Evolutionary conservation across 2,888 invertebrate species (phyloP), one percentile per base, ranked within the genome.

Genomic region (Erynnis tages): DNA sequence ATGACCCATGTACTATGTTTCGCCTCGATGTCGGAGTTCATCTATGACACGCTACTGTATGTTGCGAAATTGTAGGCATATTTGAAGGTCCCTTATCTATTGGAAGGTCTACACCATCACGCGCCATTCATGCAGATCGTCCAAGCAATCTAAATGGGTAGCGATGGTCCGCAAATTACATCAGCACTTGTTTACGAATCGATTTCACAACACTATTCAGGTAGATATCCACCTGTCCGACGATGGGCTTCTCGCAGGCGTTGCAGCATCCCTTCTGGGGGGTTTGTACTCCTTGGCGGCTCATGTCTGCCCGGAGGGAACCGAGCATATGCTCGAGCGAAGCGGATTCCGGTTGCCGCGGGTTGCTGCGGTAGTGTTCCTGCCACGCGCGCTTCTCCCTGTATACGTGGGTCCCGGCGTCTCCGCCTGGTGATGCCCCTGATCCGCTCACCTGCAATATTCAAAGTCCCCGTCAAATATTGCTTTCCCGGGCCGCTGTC

Each of bases 191-290:
- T 45, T 35, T 35, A 27, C 35, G 38, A 29, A 19, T 38, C 25
- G 38, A 29, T 30, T 40, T 32, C 48, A 48, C 40, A 30, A 40
- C 47, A 21, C 21, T 21, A 23, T 40, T 38, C 23, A 35, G 8
- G 13, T n/a, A 16, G 13, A 14, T 53, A 44, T 65, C 61, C 74
- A 93, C 95, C 94, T 98, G 98, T 67, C 99, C 99, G 56, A 99
- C 98, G 85, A 99, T 99, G 61, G 99, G 98, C 76, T 99, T 99
- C 84, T 97, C 97, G 91, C 99, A 99, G 65, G 98, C 98, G 79
- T 93, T 97, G 94, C 99, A 99, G 91, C 98, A 98, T 73, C 99
- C 99, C 91, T 99, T 99, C 82, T 99, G 98, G 69, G 98, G 97
- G 59, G 98, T 98, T 83, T 95, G 98, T 60, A 99, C 97, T 87